phyloP scores from a whole-genome alignment of 2,113 vertebrate species.

The Hemiscyllium ocellatum region DNA sequence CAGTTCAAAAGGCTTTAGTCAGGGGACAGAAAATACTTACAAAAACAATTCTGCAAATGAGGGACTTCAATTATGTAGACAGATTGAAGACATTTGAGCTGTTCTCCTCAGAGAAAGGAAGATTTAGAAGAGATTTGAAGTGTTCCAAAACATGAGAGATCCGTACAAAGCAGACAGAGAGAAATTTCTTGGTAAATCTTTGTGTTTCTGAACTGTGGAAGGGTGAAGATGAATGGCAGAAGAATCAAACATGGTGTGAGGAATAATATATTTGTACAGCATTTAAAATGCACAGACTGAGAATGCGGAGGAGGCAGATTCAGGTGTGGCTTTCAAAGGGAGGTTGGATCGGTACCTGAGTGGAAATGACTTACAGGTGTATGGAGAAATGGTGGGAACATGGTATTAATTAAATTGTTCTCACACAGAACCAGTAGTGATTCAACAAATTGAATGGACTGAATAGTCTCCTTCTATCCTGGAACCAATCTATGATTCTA shows the following conservation, averaged over 20 bases:
- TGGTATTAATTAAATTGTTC: background rate
- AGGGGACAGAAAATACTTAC: too few relatives aligned
- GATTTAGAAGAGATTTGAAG: background rate
- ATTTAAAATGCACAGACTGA: background rate
- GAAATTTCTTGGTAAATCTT: background rate
- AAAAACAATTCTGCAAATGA: too few relatives aligned
- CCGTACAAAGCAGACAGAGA: background rate
- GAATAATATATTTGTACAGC: background rate
- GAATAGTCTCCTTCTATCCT: background rate
- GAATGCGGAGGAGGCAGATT: background rate
- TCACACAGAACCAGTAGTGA: background rate
- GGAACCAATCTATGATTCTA: background rate
- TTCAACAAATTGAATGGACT: background rate
- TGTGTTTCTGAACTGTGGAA: background rate
- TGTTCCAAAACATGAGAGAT: background rate
- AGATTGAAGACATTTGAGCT: too few relatives aligned
- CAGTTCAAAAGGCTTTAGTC: background rate
- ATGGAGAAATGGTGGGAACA: background rate
- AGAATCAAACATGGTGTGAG: background rate
- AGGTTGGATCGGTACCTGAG: background rate
- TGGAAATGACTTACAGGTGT: background rate
- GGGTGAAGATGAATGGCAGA: background rate
- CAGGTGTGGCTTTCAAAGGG: background rate
- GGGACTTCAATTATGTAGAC: too few relatives aligned
- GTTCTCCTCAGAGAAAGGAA: too few relatives aligned